Base-by-base conservation (phyloP, 2,113 vertebrate genomes). In the Cavia aperea region DNA sequence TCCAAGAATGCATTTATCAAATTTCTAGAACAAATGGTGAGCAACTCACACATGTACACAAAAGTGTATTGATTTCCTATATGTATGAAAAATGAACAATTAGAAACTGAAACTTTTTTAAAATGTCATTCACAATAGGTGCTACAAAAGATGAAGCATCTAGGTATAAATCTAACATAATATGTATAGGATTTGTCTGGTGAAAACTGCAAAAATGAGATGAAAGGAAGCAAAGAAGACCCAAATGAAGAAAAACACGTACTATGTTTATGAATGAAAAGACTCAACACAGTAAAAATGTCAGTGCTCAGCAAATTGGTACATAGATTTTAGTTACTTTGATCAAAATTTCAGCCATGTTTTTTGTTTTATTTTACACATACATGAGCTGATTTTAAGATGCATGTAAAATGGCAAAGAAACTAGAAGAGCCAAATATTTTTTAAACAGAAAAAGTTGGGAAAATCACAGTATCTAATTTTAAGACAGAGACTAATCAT, bases 141-240 rank as follows among this genome's bases (percentile, higher is more conserved):
- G 18, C 70, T 70, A 62, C 16, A 82, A 82, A 88, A 77, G 15
- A 79, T 88, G 15, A 78, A 68, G 15, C 54, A 58, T 5, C 63
- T 51, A 77, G 19, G 21, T 49, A 63, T 65, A 87, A 87, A 58
- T 77, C 7, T 56, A 39, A 46, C n/a, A 73, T 68, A 65, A 65
- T 54, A 79, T 73, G 18, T 12, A 39, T 4, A 24, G 7, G 7
- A 58, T 72, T 73, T 60, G 14, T 73, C 89, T 58, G 23, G 60
- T 62, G 23, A 94, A 90, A 89, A 68, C 14, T 81, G 15, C 2
- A 90, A 94, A 83, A 90, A 66, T 16, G 15, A 84, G 18, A 65
- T 54, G 26, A 78, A 66, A 72, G 26, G 92, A 87, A 89, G 58
- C 18, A 88, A 68, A 81, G 29, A 92, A 77, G 70, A 94, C 26